These are phyloP conservation scores for Aquatica leii DNA, from an alignment of 2,888 invertebrate genomes.

Conservation along the genomic window DNA sequence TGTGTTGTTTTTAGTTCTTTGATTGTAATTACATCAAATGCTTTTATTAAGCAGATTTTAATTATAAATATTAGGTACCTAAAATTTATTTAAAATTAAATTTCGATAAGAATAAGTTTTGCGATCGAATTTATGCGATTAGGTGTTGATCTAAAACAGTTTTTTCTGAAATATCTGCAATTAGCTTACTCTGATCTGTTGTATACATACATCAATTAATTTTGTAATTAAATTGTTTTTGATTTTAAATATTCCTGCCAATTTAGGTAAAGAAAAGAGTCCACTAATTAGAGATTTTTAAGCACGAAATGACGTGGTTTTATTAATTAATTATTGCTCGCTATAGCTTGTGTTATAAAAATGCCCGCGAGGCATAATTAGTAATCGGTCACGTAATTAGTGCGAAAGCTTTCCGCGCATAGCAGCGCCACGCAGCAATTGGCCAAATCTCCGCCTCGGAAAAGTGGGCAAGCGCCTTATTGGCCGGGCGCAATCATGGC, in stretches of 20 bases:
- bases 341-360: conserved; percentile 57
- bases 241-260: conserved; percentile 16
- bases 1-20: too few relatives aligned
- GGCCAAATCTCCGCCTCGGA: conserved; percentile 40
- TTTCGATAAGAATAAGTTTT: too few relatives aligned
- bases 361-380: conserved; percentile 63
- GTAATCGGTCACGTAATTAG: conserved; percentile 56
- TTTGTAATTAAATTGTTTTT: conserved; percentile 9
- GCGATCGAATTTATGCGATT: too few relatives aligned
- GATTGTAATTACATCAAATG: too few relatives aligned
- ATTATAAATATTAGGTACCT: too few relatives aligned
- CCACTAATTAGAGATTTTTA: conserved; percentile 55
- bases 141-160: too few relatives aligned
- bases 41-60: too few relatives aligned
- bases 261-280: conserved; percentile 27
- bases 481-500: conserved; percentile 57
- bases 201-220: too few relatives aligned
- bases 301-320: conserved; percentile 60
- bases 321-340: conserved; percentile 61
- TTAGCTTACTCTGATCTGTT: too few relatives aligned
- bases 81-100: too few relatives aligned
- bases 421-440: conserved; percentile 39
- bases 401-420: conserved; percentile 37
- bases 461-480: conserved; percentile 46
- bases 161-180: too few relatives aligned